These are phyloP conservation scores for Cygnus atratus DNA, from an alignment of 2,113 vertebrate species.

Conservation along the genomic window DNA sequence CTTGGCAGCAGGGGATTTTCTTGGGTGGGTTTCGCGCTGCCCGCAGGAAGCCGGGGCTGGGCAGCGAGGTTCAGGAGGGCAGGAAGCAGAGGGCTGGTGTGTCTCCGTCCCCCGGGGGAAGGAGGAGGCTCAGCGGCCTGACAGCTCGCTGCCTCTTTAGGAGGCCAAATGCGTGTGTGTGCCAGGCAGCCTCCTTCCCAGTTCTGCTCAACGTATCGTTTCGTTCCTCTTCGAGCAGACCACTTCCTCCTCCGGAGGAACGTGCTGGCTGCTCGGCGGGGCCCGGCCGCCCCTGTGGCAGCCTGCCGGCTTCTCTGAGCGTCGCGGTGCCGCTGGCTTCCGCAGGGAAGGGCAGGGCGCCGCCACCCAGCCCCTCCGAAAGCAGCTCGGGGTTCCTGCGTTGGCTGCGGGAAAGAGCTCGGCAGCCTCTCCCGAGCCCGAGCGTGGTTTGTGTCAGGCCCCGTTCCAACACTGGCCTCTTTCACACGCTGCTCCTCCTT, in stretches of 20 bases:
- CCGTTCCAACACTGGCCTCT: not conserved
- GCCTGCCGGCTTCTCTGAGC: not conserved
- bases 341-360: not conserved
- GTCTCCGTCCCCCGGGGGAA: not conserved
- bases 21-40: not conserved
- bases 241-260: not conserved
- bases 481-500: not conserved
- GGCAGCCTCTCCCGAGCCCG: not conserved
- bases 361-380: not conserved
- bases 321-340: not conserved
- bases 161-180: fast-evolving
- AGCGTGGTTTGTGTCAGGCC: fast-evolving
- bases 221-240: not conserved
- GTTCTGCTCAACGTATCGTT: not conserved
- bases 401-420: not conserved
- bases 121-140: not conserved
- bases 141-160: not conserved
- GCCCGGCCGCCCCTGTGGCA: not conserved
- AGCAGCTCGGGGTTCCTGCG: not conserved
- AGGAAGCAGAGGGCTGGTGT: not conserved
- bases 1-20: not conserved
- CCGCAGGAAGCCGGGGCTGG: not conserved
- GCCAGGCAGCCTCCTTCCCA: not conserved
- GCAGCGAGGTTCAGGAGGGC: not conserved
- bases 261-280: fast-evolving